Conservation (phyloP, 2,888 invertebrate genomes). For the Hymenopus coronatus region DNA sequence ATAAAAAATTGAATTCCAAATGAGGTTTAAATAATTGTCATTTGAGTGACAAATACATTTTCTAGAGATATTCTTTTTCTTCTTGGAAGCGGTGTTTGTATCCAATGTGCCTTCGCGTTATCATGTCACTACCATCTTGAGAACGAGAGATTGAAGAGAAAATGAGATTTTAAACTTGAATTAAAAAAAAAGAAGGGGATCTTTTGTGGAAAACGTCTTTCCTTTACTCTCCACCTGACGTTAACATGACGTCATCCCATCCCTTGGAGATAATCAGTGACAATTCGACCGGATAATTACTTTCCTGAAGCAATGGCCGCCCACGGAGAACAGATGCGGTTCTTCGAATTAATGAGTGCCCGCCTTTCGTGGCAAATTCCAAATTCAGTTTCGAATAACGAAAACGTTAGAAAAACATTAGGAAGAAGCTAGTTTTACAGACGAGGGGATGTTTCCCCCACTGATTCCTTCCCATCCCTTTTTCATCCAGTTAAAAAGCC, state of each 20-base stretch:
- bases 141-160: slow-evolving; percentile 6
- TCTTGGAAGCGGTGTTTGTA: neutral
- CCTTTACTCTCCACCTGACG: slow-evolving; percentile 2
- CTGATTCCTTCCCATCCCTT: neutral
- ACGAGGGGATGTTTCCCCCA: neutral
- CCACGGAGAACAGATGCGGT: slow-evolving; percentile 1
- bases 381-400: neutral
- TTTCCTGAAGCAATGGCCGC: slow-evolving; percentile 1
- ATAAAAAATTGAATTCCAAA: neutral
- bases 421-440: neutral
- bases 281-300: slow-evolving; percentile 19
- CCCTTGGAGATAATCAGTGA: slow-evolving; percentile 8
- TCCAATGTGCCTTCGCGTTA: neutral
- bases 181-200: neutral
- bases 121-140: neutral
- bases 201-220: neutral
- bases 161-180: slow-evolving; percentile 19
- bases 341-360: slow-evolving; percentile 6
- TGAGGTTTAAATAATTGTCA: slow-evolving; percentile 5
- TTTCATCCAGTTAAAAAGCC: neutral
- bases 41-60: slow-evolving; percentile 13
- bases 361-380: neutral
- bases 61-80: neutral
- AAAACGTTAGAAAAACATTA: neutral
- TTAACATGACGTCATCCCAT: neutral